Conservation (phyloP, 2,888 invertebrate genomes). For the Mimachlamys varia region DNA sequence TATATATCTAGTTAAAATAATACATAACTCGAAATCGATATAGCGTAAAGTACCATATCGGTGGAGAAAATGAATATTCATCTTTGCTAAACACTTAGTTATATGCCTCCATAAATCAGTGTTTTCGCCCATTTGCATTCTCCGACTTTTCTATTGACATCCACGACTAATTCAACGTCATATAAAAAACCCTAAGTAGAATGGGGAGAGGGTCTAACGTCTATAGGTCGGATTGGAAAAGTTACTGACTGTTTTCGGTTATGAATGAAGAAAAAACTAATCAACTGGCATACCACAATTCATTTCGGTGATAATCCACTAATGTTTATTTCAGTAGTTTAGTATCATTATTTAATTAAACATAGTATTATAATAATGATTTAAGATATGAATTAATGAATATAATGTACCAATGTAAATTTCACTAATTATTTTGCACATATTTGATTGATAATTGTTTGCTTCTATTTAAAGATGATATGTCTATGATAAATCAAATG, state of each 20-base stretch:
- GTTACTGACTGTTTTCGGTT: not conserved
- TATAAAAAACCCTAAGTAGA: conserved; percentile 33
- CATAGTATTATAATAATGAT: not conserved
- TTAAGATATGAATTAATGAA: not conserved
- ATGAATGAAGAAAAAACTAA: not conserved
- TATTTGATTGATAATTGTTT: no score
- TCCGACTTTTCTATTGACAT: not conserved
- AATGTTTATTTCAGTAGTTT: not conserved
- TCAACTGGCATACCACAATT: not conserved
- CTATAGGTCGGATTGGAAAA: not conserved
- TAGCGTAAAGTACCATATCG: not conserved
- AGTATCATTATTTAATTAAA: not conserved
- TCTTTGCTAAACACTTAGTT: conserved; percentile 21
- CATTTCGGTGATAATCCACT: not conserved
- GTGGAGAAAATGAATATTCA: conserved; percentile 18
- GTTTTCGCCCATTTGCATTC: conserved; percentile 25
- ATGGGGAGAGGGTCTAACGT: not conserved
- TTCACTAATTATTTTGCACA: no score
- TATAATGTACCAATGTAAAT: no score
- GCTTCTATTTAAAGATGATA: no score
- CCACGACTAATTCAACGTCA: conserved; percentile 31
- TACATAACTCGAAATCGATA: not conserved
- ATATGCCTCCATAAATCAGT: conserved; percentile 32
- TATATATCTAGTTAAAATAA: conserved; percentile 1
- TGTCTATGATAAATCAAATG: no score